Evolutionary conservation across 2,797 vertebrate species (phyloP).

Genomic region (Sebastes nivosus): DNA sequence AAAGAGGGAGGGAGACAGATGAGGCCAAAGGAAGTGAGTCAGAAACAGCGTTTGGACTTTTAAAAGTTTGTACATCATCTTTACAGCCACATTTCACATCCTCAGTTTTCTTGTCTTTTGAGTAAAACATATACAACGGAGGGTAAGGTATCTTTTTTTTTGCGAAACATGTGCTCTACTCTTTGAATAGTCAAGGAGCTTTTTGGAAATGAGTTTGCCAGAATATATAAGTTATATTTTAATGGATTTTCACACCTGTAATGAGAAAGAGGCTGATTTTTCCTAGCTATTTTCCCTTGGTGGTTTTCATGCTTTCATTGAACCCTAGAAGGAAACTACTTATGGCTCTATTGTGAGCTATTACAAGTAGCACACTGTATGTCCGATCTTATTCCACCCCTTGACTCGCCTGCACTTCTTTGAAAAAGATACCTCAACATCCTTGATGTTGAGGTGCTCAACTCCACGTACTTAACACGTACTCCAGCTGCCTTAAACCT

Average conservation of each 20-base stretch:
- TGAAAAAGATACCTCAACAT: slow-evolving; percentile 25
- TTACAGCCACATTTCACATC: neutral
- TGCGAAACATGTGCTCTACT: neutral
- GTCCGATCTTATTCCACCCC: slow-evolving; percentile 19
- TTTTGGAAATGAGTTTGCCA: neutral
- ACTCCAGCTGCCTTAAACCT: neutral
- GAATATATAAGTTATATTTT: neutral
- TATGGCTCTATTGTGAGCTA: neutral
- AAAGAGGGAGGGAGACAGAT: neutral
- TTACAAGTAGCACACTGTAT: slow-evolving; percentile 25
- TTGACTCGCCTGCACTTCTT: slow-evolving; percentile 8
- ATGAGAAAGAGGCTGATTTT: neutral
- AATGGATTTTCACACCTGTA: neutral
- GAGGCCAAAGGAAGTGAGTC: neutral
- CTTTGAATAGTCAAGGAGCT: neutral
- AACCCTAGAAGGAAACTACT: slow-evolving; percentile 4
- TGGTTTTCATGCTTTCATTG: neutral
- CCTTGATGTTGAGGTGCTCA: slow-evolving; percentile 15
- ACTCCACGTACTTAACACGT: neutral
- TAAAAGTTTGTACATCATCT: neutral
- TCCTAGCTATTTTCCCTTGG: neutral
- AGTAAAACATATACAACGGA: neutral
- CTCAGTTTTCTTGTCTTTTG: neutral
- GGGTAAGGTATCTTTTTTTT: neutral
- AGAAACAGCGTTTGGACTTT: neutral